Evolutionary conservation across 2,113 vertebrate species (phyloP), one percentile per base, ranked within the genome.

Genomic region (Cyprinodon tularosa): DNA sequence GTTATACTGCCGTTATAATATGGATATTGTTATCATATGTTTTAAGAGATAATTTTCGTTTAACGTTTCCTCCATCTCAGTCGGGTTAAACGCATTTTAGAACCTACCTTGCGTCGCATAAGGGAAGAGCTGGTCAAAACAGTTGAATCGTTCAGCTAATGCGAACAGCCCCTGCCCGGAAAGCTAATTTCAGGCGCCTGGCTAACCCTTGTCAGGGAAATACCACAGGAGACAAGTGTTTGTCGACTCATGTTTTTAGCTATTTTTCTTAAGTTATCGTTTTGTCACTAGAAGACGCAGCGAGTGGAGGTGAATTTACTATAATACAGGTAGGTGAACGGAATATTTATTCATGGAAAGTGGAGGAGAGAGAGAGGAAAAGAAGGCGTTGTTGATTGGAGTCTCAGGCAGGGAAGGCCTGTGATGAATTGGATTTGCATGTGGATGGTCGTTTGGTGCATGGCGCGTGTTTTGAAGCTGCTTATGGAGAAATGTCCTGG

Each of bases 101-200:
- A 2, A 9, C n/a, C 0, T 9, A n/a, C 20, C 20, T 9, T 20
- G n/a, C 15, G 14, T 20, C 50, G 20, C 17, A 0, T 4, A 8
- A 2, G 6, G 7, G 12, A 73, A 8, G 59, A 75, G 22, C 4
- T 22, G 59, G 59, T 86, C 77, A 65, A 3, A 80, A 59, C 0
- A 0, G 74, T 22, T 62, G 37, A 62, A 14, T 84, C 86, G 7
- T 82, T 36, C 62, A 0, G 3, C 0, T 0, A 4, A 60, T 36
- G 0, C 69, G 1, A 59, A 36, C 61, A 20, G 42, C 66, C 74
- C 50, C 42, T 29, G 84, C 81, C 84, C 78, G 85, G 84, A 86
- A 87, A 82, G 86, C 86, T 90, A 83, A 82, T 79, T 77, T 39
- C n/a, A 70, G 77, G 40, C 53, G 65, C 48, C 42, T 73, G 78